Conservation (phyloP, 1,140 invertebrate genomes). For the Pygmarrhopalites habei region DNA sequence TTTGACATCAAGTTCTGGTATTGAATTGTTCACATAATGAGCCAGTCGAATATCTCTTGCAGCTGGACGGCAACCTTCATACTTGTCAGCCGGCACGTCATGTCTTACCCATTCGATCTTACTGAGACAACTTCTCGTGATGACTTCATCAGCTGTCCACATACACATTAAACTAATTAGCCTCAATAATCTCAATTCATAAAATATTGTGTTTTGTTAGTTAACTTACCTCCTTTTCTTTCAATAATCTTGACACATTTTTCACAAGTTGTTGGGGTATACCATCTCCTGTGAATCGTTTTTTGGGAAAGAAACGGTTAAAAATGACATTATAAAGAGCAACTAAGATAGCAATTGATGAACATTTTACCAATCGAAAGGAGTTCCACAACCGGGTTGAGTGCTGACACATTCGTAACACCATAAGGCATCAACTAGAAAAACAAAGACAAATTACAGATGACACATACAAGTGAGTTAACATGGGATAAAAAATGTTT, state of each 20-base stretch:
- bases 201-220: not conserved
- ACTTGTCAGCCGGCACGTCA: slow-evolving; percentile 85
- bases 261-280: slow-evolving; percentile 70
- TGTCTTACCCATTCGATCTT: slow-evolving; percentile 63
- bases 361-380: slow-evolving; percentile 86
- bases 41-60: slow-evolving; percentile 68
- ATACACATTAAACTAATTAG: not conserved
- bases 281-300: slow-evolving; percentile 58
- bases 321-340: too few species aligned
- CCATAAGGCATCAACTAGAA: slow-evolving; percentile 52
- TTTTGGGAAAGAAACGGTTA: too few species aligned
- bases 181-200: not conserved
- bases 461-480: too few species aligned
- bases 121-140: slow-evolving; percentile 80
- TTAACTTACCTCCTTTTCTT: slow-evolving; percentile 65
- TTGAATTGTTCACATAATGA: slow-evolving; percentile 79
- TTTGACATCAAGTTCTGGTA: slow-evolving; percentile 76
- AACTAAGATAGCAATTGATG: too few species aligned
- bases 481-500: too few species aligned
- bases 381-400: slow-evolving; percentile 74
- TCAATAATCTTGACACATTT: slow-evolving; percentile 87
- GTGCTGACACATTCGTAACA: slow-evolving; percentile 85
- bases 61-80: slow-evolving; percentile 76
- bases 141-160: slow-evolving; percentile 61
- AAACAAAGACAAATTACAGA: too few species aligned